These are phyloP conservation scores for Sebastes itinus DNA, from an alignment of 2,797 vertebrate species.

Conservation along the genomic window DNA sequence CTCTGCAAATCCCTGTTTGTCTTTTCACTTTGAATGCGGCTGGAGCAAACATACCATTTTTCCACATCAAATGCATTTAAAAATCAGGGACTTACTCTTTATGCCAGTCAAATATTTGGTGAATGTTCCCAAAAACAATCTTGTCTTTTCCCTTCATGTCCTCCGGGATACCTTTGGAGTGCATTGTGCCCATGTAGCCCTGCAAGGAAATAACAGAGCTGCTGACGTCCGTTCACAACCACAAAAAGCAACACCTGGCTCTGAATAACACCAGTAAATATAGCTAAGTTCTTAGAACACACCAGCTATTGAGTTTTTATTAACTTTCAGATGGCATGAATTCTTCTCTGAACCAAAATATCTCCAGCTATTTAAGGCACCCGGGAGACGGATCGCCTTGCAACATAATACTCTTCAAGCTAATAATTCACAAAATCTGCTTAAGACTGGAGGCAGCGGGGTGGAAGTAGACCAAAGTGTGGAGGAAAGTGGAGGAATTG, in stretches of 20 bases:
- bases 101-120: constrained; percentile 99
- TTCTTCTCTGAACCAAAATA: constrained; percentile 54
- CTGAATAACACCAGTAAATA: constrained; percentile 14
- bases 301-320: constrained; percentile 26
- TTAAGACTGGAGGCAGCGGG: constrained; percentile 38
- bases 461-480: constrained; percentile 46
- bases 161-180: constrained; percentile 91
- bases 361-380: constrained; percentile 49
- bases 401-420: constrained; percentile 49
- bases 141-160: constrained; percentile 99
- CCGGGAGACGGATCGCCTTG: constrained; percentile 27
- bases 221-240: background rate
- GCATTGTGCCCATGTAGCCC: constrained; percentile 98
- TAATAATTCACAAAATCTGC: constrained; percentile 66
- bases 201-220: constrained; percentile 66
- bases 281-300: constrained; percentile 1
- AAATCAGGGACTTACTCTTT: constrained; percentile 91
- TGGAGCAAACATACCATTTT: background rate
- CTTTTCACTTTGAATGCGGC: constrained; percentile 13
- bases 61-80: background rate
- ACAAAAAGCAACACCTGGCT: constrained; percentile 2
- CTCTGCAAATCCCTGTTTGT: constrained; percentile 28
- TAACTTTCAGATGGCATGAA: constrained; percentile 39
- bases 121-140: constrained; percentile 99
- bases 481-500: constrained; percentile 41